Percentiles rank a stretch among this genome's conserved stretches.
These are phyloP conservation scores for Thalassophryne amazonica DNA, from an alignment of 2,797 vertebrate genomes.

Conservation along the genomic window DNA sequence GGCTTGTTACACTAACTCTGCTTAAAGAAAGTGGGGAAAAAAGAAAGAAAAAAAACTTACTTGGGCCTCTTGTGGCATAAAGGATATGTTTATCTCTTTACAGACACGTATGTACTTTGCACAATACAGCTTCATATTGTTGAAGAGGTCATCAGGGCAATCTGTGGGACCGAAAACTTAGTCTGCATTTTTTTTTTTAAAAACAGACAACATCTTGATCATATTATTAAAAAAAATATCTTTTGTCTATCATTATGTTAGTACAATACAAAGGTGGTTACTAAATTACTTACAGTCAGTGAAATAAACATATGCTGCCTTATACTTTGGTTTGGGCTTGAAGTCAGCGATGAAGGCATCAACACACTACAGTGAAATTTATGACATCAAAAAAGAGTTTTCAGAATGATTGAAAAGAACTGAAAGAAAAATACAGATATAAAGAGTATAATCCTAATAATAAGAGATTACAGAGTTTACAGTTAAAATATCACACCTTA, in stretches of 20 bases:
- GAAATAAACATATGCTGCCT: constrained; percentile 94
- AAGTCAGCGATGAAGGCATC: constrained; percentile 91
- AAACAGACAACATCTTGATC: neutral
- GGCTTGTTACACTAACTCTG: too few species aligned
- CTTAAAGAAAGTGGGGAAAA: too few species aligned
- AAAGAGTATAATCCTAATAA: neutral
- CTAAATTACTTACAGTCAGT: constrained; percentile 89
- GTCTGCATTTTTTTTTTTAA: neutral
- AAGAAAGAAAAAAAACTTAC: constrained; percentile 68
- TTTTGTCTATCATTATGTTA: neutral
- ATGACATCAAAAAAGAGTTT: neutral
- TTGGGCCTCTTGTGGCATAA: constrained; percentile 91
- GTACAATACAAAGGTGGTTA: neutral
- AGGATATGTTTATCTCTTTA: constrained; percentile 94
- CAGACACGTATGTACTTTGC: constrained; percentile 87
- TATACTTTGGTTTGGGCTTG: constrained; percentile 88
- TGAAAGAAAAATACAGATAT: neutral
- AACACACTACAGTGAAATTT: constrained; percentile 79
- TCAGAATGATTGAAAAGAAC: neutral
- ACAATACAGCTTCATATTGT: constrained; percentile 87
- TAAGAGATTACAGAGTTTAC: neutral
- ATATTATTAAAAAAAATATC: neutral
- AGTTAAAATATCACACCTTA: constrained; percentile 78
- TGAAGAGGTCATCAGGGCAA: constrained; percentile 89
- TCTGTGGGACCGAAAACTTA: constrained; percentile 64